Evolutionary conservation across 2,797 vertebrate species (phyloP), one percentile per base, ranked within the genome.

Genomic region (Leptodactylus fallax): DNA sequence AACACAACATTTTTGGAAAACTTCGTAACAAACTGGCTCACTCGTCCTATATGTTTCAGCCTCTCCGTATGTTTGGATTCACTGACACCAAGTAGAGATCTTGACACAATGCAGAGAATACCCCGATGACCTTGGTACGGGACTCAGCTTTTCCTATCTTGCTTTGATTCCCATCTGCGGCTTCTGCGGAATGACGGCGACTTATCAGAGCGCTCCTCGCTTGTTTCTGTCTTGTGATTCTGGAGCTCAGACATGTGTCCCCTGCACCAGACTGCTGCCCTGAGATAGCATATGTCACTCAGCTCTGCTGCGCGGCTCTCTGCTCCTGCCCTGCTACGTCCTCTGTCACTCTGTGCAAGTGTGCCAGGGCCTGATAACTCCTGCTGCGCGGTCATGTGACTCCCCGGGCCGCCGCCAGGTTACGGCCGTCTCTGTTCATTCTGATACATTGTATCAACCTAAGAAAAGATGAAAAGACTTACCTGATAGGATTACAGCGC

Each of bases 271-370:
- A 78, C 49, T 25, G 76, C 76, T 25, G 71, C 71, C 71, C 71
- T 74, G 51, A 78, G 76, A 78, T 78, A 78, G n/a, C 76, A 78
- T 78, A 55, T 78, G 76, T 56, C 49, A 78, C 76, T 78, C 76
- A 14, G 51, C 21, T 5, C 49, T 6, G 47, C 74, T 16, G 49
- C 49, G 1, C 23, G 49, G 25, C 21, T 53, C 49, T 2, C 19
- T 51, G 72, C 72, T 51, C 47, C 19, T 21, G 16, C 72, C 49
- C n/a, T n/a, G n/a, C n/a, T n/a, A n/a, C n/a, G n/a, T n/a, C n/a
- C n/a, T n/a, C n/a, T n/a, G n/a, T n/a, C n/a, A n/a, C n/a, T 77
- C 49, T 78, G n/a, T 55, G 23, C 51, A 25, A 55, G 21, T 78
- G 5, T 78, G 76, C 76, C 76, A 56, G 76, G n/a, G n/a, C 53